Evolutionary conservation across 2,113 vertebrate species (phyloP), one percentile per base, ranked within the genome.

Genomic region (Melanerpes formicivorus): DNA sequence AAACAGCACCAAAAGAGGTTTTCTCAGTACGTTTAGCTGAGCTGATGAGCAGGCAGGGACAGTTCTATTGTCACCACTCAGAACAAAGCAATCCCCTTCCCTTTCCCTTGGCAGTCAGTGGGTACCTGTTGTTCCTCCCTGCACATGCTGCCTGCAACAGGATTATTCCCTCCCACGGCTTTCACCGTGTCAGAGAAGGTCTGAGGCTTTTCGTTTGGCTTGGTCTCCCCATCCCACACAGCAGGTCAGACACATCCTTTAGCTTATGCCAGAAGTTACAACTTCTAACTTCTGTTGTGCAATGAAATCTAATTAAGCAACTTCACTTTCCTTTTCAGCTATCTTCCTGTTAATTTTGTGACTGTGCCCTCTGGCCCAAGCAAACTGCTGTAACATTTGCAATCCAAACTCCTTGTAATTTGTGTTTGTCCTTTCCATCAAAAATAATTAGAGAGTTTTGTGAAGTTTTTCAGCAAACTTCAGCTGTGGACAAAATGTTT

Each of bases 301-400:
- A 60, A 91, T 32, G 60, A 94, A 92, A 83, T 67, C 72, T 84
- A 94, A 95, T 93, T 92, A 95, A 67, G 46, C 32, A 92, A 71
- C 18, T 93, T 90, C 32, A 46, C 60, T 94, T 93, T 76, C 56
- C 66, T 93, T 89, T 95, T n/a, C 66, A 95, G 58, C 6, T 91
- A 67, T 91, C 95, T 91, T 93, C 37, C 58, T 87, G 60, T 80
- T 92, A 74, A 82, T 94, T 95, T 93, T 87, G 60, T 70, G 37
- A 87, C 56, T 82, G 58, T 92, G 90, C 65, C 89, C 87, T 92
- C 55, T 93, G 88, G 52, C 88, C 84, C 60, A 72, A 93, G 88
- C 75, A 94, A 93, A 96, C 79, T 93, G 87, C 90, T 93, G 56
- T 67, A 95, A 89, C 23, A 80, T 93, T 95, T 90, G 72, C 74